A percentile compares a stretch with the other conserved stretches of the same genome.
Evolutionary conservation across 1,140 invertebrate genomes (phyloP).

Genomic region (Lepidostoma basale): DNA sequence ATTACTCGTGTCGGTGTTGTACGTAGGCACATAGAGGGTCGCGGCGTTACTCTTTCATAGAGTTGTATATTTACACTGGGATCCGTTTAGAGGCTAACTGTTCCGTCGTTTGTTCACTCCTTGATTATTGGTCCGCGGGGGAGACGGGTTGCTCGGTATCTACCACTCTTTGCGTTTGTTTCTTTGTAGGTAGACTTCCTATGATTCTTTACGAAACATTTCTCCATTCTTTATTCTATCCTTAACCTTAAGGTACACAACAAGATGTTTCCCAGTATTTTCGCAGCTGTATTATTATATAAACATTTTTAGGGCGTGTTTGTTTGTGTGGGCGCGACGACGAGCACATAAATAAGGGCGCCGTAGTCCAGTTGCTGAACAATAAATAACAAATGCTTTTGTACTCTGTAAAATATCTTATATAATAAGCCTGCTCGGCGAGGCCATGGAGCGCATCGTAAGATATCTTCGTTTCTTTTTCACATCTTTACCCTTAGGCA

Average conservation of each 20-base stretch:
- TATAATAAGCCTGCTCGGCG: constrained; percentile 18
- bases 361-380: constrained; percentile 27
- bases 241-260: constrained; percentile 33
- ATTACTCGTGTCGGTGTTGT: constrained; percentile 36
- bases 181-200: constrained; percentile 34
- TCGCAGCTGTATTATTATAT: constrained; percentile 38
- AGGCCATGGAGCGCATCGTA: constrained; percentile 25
- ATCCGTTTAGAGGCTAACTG: not conserved
- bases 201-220: constrained; percentile 41
- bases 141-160: constrained; percentile 36
- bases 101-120: not conserved
- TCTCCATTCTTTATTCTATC: constrained; percentile 29
- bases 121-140: not conserved
- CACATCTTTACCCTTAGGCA: constrained; percentile 30
- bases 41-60: not conserved
- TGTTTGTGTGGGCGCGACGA: not conserved
- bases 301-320: constrained; percentile 1
- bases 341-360: constrained; percentile 8
- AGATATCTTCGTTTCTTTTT: constrained; percentile 27
- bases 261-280: constrained; percentile 39
- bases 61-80: constrained; percentile 19
- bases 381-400: constrained; percentile 38
- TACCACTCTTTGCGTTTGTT: constrained; percentile 9
- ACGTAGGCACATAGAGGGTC: constrained; percentile 32
- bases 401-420: constrained; percentile 33